phyloP scores from a whole-genome alignment of 1,140 invertebrate species.

The Megalonaias nervosa region DNA sequence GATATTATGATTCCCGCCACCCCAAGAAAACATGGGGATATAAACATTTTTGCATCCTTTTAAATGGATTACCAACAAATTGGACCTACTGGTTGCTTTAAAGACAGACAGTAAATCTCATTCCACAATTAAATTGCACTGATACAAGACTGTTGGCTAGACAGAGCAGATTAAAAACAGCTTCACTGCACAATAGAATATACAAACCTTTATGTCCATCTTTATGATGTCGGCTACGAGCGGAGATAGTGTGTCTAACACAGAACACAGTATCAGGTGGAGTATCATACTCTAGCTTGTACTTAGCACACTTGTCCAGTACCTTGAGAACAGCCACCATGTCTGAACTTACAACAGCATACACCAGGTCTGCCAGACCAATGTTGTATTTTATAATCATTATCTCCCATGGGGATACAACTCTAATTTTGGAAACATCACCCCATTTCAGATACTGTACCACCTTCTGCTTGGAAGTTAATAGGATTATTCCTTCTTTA shows the following conservation, averaged over 20 bases:
- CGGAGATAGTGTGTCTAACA: neutral
- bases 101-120: no score
- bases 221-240: neutral
- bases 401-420: conserved; percentile 44
- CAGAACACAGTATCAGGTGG: conserved; percentile 13
- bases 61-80: no score
- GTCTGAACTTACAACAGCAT: conserved; percentile 26
- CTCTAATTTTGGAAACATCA: conserved; percentile 35
- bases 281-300: conserved; percentile 24
- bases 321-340: conserved; percentile 20
- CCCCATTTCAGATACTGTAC: conserved; percentile 33
- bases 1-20: no score
- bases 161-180: no score
- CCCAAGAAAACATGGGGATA: no score
- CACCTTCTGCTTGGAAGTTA: conserved; percentile 27
- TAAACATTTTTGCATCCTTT: no score
- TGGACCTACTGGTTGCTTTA: no score
- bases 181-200: no score
- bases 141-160: no score
- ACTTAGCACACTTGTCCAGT: conserved; percentile 17
- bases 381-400: conserved; percentile 24
- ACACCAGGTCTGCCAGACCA: conserved; percentile 37
- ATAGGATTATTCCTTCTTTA: conserved; percentile 26
- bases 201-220: no score
- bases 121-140: no score